Base-by-base conservation (phyloP, 2,113 vertebrate species). In the Panthera uncia region DNA sequence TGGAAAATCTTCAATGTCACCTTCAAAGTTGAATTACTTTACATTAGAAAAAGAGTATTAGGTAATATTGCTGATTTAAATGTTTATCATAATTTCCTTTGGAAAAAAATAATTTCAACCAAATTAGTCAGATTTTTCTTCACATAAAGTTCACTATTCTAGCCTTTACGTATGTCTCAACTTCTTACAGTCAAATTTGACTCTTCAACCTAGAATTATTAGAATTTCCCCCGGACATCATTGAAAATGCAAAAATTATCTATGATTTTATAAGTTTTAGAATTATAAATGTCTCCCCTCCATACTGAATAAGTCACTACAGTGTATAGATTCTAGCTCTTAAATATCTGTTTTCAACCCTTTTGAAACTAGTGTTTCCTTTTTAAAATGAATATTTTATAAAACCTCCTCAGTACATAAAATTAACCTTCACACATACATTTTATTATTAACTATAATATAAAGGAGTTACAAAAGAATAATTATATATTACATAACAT, bases 1-100 rank as follows among this genome's bases (percentile, higher is more conserved):
- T 74, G 69, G 45, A 89, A 92, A 95, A 41, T 85, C 81, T 91
- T 95, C 15, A 38, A 33, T 63, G 89, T 91, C 66, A 97, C 50
- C 57, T 92, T 95, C 81, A 95, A 71, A 94, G 81, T 52, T 57
- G 92, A 79, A 89, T 85, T 91, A 94, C 80, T 71, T 71, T 71
- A 88, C 4, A 66, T 81, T 55, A 81, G 85, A 74, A 84, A 80
- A 88, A 33, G 8, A 36, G 31, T 80, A 80, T 95, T 91, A 69
- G 29, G n/a, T 84, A 79, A 93, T 29, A 74, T 14, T 25, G 7
- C 9, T 94, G 21, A 83, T 78, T 83, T 93, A 94, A 93, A 73
- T 68, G 73, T 83, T 92, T 79, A 41, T 36, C 5, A 83, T 1
- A 69, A 55, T 33, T 84, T 68, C 8, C 36, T 92, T 95, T 93